These are phyloP conservation scores for Drosophila demipolita DNA, from an alignment of 2,888 invertebrate genomes.

Conservation along the genomic window DNA sequence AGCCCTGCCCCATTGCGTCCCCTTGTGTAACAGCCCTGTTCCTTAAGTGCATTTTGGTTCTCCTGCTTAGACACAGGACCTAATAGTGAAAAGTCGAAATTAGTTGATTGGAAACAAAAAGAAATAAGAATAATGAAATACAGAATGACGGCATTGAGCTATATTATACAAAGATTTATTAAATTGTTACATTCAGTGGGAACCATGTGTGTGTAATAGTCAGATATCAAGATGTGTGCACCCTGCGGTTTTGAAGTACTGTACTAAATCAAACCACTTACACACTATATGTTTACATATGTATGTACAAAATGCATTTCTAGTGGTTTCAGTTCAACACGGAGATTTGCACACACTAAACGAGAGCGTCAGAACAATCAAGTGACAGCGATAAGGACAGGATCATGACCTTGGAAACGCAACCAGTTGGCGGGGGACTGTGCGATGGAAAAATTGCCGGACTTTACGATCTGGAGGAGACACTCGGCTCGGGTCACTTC, in stretches of 20 bases:
- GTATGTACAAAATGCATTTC: slow-evolving; percentile 36
- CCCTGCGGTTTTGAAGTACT: slow-evolving; percentile 31
- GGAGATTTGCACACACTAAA: slow-evolving; percentile 39
- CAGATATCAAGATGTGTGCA: slow-evolving; percentile 11
- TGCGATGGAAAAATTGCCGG: slow-evolving; percentile 95
- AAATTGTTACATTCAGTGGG: slow-evolving; percentile 11
- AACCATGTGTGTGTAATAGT: slow-evolving; percentile 22
- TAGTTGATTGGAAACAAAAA: slow-evolving; percentile 28
- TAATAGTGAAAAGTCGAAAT: slow-evolving; percentile 46
- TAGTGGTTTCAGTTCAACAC: slow-evolving; percentile 46
- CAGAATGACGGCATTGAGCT: slow-evolving; percentile 7
- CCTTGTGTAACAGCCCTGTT: slow-evolving; percentile 75
- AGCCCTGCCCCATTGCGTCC: slow-evolving; percentile 54
- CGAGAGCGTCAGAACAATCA: slow-evolving; percentile 21
- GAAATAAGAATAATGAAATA: slow-evolving; percentile 17
- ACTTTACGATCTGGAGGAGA: slow-evolving; percentile 98
- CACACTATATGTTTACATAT: not conserved
- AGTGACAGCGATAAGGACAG: slow-evolving; percentile 43
- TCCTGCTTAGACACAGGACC: slow-evolving; percentile 53
- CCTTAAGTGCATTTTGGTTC: slow-evolving; percentile 11
- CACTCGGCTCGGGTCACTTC: slow-evolving; percentile 99
- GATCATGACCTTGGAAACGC: slow-evolving; percentile 77
- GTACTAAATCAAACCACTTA: slow-evolving; percentile 20
- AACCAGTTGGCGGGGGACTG: slow-evolving; percentile 69
- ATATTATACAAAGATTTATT: not conserved